Conservation (phyloP, 2,888 invertebrate genomes). For the Abrostola tripartita region DNA sequence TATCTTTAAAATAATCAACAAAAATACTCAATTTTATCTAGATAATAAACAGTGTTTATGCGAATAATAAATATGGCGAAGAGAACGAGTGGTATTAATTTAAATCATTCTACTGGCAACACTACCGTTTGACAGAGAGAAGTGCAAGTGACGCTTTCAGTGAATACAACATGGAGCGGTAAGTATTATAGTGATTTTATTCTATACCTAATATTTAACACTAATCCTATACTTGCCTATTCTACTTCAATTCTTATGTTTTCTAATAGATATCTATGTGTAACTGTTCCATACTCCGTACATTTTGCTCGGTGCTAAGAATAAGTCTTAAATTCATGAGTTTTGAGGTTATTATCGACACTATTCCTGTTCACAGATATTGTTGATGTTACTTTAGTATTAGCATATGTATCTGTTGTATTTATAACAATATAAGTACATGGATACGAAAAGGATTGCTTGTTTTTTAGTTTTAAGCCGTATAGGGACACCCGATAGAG, state of each 20-base stretch:
- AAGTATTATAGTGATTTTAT: constrained; percentile 43
- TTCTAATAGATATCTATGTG: background rate
- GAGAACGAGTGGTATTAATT: constrained; percentile 4
- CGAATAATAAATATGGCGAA: background rate
- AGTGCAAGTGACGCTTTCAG: constrained; percentile 2
- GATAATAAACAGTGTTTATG: background rate
- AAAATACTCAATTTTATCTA: background rate
- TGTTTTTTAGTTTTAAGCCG: too few species aligned
- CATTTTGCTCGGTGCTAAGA: too few species aligned
- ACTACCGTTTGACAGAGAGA: constrained; percentile 13
- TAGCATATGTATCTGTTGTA: too few species aligned
- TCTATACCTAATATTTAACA: constrained; percentile 27
- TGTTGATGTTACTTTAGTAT: too few species aligned
- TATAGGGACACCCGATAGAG: too few species aligned
- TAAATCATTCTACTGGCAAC: constrained; percentile 34
- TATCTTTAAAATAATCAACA: background rate
- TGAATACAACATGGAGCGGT: constrained; percentile 29
- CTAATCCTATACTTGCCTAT: constrained; percentile 3
- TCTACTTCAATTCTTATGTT: background rate
- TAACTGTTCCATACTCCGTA: background rate
- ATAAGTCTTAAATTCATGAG: too few species aligned
- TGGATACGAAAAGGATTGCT: too few species aligned
- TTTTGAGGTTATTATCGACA: too few species aligned
- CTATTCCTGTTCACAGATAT: too few species aligned
- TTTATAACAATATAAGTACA: too few species aligned